Base-by-base conservation (phyloP, 2,888 invertebrate genomes). In the Mimachlamys varia region DNA sequence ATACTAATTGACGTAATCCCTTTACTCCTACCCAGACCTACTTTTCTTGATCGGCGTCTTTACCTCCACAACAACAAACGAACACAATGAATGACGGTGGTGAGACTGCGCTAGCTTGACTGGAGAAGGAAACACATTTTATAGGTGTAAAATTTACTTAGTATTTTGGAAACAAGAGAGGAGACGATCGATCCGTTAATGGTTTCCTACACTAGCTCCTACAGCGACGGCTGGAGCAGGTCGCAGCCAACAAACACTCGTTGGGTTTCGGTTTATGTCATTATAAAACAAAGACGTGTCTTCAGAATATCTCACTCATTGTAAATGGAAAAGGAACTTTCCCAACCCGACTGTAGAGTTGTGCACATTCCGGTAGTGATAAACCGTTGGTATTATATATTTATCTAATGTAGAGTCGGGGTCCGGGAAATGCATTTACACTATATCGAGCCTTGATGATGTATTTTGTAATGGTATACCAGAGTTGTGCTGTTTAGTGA, bases 81-180 rank as follows among this genome's bases (percentile, higher is more conserved):
- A 58, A 58, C 58, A n/a, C 58, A n/a, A 76, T 76, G 27, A 76
- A 76, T 27, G 76, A 33, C 33, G 27, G 33, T 76, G 33, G 33
- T 10, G 76, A 76, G 76, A 76, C 76, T 33, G 76, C 1, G 27
- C 76, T 76, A 76, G 76, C 76, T 76, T 76, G 76, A 76, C 76
- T 76, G 27, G 76, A 33, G 10, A 76, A 76, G 76, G 27, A 3
- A 76, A 76, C 76, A 27, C 76, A 76, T 19, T 76, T 76, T 76
- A 76, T 76, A 76, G 76, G 76, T 76, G 76, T 76, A 76, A 76
- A 76, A 76, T 76, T 76, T 76, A 76, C 76, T 76, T 76, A 76
- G 76, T 76, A 76, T 76, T 76, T 76, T 76, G 76, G 76, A 76
- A 76, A 76, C 76, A 27, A 76, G 76, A 76, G 76, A 76, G 33